Conservation (phyloP, 2,888 invertebrate species). For the Coelinius sp. region DNA sequence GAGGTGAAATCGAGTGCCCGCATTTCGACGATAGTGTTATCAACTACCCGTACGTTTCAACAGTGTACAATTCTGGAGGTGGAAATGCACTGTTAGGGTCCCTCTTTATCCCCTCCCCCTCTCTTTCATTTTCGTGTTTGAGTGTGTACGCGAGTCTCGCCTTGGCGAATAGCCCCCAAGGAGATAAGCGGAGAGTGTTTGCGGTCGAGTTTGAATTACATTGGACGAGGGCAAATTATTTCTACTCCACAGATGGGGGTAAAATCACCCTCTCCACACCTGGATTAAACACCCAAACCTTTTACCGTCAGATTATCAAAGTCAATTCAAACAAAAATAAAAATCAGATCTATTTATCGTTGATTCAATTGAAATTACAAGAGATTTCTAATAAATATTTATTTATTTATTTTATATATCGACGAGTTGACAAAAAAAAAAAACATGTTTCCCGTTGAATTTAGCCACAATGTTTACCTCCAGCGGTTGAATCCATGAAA, state of each 20-base stretch:
- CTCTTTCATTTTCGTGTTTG: constrained; percentile 3
- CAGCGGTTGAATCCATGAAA: too few relatives aligned
- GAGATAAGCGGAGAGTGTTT: constrained; percentile 22
- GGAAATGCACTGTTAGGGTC: constrained; percentile 16
- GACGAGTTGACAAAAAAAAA: too few relatives aligned
- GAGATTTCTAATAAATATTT: too few relatives aligned
- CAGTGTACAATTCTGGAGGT: constrained; percentile 27
- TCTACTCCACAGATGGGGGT: neutral
- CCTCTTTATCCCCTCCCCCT: neutral
- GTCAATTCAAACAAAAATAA: neutral
- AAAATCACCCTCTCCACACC: neutral
- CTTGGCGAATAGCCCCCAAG: neutral
- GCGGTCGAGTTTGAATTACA: constrained; percentile 9
- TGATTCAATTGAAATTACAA: neutral
- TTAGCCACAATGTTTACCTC: too few relatives aligned
- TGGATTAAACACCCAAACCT: neutral
- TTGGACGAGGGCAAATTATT: neutral
- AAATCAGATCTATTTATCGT: neutral
- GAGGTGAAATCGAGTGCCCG: constrained; percentile 37
- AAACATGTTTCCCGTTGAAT: too few relatives aligned
- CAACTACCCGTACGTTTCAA: constrained; percentile 38
- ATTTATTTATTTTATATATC: too few relatives aligned
- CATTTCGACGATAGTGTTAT: constrained; percentile 38
- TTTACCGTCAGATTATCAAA: neutral
- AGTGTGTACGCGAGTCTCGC: neutral